phyloP scores from a whole-genome alignment of 1,140 invertebrate species.

The Ceratina calcarata region DNA sequence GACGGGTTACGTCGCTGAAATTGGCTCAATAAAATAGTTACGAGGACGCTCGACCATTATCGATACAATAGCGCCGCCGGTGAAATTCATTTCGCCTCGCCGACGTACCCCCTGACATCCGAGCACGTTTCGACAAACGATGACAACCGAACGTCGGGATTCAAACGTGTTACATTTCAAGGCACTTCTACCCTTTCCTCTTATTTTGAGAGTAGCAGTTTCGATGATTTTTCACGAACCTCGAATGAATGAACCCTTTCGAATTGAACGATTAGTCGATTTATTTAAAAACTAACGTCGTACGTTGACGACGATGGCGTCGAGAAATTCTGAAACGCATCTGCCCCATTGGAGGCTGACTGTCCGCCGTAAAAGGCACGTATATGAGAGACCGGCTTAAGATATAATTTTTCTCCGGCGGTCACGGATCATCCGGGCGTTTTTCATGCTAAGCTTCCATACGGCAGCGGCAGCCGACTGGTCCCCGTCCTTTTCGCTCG shows the following conservation, averaged over 20 bases:
- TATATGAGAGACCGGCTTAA: constrained; percentile 15
- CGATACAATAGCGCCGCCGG: constrained; percentile 30
- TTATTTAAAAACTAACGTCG: too few relatives aligned
- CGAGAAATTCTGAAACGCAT: too few relatives aligned
- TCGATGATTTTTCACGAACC: too few relatives aligned
- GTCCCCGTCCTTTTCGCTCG: constrained; percentile 38
- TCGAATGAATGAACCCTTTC: too few relatives aligned
- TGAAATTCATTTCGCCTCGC: constrained; percentile 24
- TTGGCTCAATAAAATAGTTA: constrained; percentile 51
- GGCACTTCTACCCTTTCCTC: background rate
- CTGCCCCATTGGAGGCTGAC: too few relatives aligned
- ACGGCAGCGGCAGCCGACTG: constrained; percentile 42
- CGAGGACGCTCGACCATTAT: constrained; percentile 30
- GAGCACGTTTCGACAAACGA: constrained; percentile 20
- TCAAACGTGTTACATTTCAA: background rate
- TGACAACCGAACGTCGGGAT: background rate
- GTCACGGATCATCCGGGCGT: constrained; percentile 69
- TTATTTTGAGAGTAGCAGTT: background rate
- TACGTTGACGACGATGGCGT: too few relatives aligned
- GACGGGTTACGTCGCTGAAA: constrained; percentile 19
- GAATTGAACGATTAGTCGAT: too few relatives aligned
- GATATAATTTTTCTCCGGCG: constrained; percentile 71
- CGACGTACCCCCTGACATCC: background rate
- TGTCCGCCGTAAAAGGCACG: constrained; percentile 10
- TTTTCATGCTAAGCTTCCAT: constrained; percentile 73